phyloP scores from a whole-genome alignment of 2,888 invertebrate genomes.

The Stictocephala bisonia region DNA sequence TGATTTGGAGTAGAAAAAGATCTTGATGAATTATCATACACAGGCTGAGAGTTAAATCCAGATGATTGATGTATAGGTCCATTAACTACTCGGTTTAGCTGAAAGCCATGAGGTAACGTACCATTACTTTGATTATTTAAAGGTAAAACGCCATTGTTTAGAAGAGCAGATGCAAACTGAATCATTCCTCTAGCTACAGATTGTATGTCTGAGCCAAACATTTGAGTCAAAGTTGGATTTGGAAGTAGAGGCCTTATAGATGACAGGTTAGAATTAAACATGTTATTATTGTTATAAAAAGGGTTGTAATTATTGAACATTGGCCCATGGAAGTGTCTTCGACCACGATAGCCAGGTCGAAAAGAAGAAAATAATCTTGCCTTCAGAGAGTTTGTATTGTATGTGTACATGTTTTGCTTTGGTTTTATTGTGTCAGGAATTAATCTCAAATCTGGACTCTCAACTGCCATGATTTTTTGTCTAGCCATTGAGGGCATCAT shows the following conservation, averaged over 20 bases:
- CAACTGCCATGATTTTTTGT: conserved; percentile 20
- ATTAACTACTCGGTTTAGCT: too few relatives aligned
- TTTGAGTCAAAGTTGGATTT: conserved; percentile 33
- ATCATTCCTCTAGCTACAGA: conserved; percentile 52
- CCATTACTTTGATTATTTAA: conserved; percentile 7
- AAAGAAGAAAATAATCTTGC: background rate
- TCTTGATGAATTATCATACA: background rate
- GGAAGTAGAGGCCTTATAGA: background rate
- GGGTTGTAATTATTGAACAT: conserved; percentile 10
- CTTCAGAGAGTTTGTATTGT: conserved; percentile 1
- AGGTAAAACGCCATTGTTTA: conserved; percentile 36
- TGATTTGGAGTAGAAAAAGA: conserved; percentile 2
- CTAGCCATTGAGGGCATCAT: conserved; percentile 11
- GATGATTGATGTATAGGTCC: too few relatives aligned
- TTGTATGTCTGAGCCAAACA: conserved; percentile 48
- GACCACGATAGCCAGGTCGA: background rate
- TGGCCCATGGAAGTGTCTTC: conserved; percentile 25
- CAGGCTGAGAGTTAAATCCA: background rate
- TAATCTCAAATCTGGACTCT: conserved; percentile 6
- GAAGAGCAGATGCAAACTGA: conserved; percentile 50
- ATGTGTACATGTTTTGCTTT: conserved; percentile 26
- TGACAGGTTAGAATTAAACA: background rate
- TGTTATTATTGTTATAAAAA: background rate
- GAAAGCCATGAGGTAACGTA: background rate
- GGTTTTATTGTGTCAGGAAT: conserved; percentile 8